Base-by-base conservation (phyloP, 2,888 invertebrate species). In the Cantharis lateralis region DNA sequence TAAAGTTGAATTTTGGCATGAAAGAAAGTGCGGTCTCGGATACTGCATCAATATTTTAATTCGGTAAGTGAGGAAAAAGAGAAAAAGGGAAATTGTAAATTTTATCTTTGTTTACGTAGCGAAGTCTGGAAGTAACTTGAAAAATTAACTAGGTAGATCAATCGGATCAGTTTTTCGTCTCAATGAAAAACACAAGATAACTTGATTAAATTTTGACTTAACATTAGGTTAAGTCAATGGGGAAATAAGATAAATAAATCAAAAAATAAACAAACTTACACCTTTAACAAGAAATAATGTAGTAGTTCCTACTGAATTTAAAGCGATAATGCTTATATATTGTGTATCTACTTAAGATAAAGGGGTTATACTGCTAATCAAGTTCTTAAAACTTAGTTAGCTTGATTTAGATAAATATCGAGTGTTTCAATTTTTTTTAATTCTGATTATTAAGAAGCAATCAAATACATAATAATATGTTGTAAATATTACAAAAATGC, bases 21-120 rank as follows among this genome's bases (percentile, higher is more conserved):
- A 74, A 78, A 74, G 75, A 78, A 75, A 66, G 68, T 71, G 73
- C 73, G 76, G 76, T 78, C 76, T 78, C 72, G 71, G 73, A 73
- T 68, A 71, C 64, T 62, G 75, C 79, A 79, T 79, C 78, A 79
- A 79, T 79, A 79, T 79, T 79, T 79, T 79, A 79, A 79, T 76
- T 75, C 78, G 72, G 72, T 70, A 71, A 74, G 71, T 77, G 77
- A 75, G 77, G 72, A 70, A 71, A 77, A 75, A 73, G 71, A 15
- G 72, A 70, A 70, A 76, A 78, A 73, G n/a, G 48, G 48, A 48
- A 48, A 48, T 48, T 48, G 48, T 48, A 48, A 48, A 48, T 48
- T 48, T 48, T n/a, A 48, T 48, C 48, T 48, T 48, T 48, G n/a
- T 48, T 48, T 48, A 48, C n/a, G n/a, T n/a, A 48, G 48, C 13